These are phyloP conservation scores for Drosophila mercatorum DNA, from an alignment of 2,888 invertebrate species.

Conservation along the genomic window DNA sequence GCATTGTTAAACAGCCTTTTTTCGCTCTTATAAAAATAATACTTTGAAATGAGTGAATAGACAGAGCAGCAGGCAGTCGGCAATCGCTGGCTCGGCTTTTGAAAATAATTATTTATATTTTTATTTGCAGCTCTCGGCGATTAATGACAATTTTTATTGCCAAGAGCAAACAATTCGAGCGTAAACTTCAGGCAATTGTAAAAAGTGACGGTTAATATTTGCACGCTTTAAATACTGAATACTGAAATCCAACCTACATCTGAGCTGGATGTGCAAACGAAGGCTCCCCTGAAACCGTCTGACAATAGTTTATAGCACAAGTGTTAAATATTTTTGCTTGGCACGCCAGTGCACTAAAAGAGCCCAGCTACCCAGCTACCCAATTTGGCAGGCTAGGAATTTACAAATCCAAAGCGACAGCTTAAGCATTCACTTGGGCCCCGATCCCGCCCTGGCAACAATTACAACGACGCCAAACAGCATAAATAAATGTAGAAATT, in stretches of 20 bases:
- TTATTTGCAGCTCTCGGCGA: slow-evolving; percentile 10
- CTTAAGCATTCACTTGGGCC: slow-evolving; percentile 49
- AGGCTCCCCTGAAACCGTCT: slow-evolving; percentile 34
- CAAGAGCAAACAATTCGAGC: slow-evolving; percentile 29
- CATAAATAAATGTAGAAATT: slow-evolving; percentile 76
- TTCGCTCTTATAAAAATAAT: slow-evolving; percentile 24
- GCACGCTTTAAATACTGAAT: slow-evolving; percentile 5
- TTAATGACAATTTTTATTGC: slow-evolving; percentile 30
- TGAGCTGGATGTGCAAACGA: slow-evolving; percentile 14
- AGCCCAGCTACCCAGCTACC: slow-evolving; percentile 14
- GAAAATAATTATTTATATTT: not conserved
- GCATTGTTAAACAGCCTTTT: slow-evolving; percentile 8
- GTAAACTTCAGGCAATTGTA: slow-evolving; percentile 32
- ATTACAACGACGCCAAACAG: slow-evolving; percentile 68
- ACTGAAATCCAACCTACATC: slow-evolving; percentile 62
- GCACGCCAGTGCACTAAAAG: slow-evolving; percentile 64
- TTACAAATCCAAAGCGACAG: slow-evolving; percentile 56
- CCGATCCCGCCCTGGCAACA: slow-evolving; percentile 48
- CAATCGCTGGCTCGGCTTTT: not conserved
- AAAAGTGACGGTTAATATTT: slow-evolving; percentile 43
- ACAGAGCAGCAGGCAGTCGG: slow-evolving; percentile 8
- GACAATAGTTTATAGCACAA: slow-evolving; percentile 77
- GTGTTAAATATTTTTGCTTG: slow-evolving; percentile 78
- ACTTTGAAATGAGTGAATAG: slow-evolving; percentile 55
- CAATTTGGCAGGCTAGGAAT: slow-evolving; percentile 31